Base-by-base conservation (phyloP, 2,113 vertebrate species). In the Ceratotherium simum region DNA sequence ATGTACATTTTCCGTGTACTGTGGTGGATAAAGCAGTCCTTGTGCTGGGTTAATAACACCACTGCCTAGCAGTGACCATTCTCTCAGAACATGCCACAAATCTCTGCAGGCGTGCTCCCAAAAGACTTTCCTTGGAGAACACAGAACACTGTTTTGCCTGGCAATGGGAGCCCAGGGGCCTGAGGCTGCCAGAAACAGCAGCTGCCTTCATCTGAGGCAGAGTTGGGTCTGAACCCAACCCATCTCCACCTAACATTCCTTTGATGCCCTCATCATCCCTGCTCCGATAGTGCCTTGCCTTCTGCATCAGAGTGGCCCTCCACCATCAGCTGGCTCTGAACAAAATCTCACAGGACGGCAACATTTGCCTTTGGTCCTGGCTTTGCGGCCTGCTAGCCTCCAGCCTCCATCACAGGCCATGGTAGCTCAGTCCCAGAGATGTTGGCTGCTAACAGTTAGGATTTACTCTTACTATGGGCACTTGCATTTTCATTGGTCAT, bases 61-160 rank as follows among this genome's bases (percentile, higher is more conserved):
- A 18, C 48, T 16, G 46, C 27, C 31, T 67, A 75, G 16, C 67
- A 88, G 29, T 33, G 20, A 76, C 39, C 25, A 56, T 82, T 89
- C 82, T 60, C 33, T 67, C n/a, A 33, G 75, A 95, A 88, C 75
- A 87, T 76, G 39, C 18, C 73, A 96, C 2, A 78, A 12, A 65
- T 80, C 54, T 92, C 33, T 39, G 70, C n/a, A 78, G 65, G 16
- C 17, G 0, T 83, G 23, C 33, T 78, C 62, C 17, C 46, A 58
- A 54, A 95, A 92, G 82, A 75, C 65, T 48, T 81, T 62, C n/a
- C 58, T 67, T 10, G 33, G 91, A 92, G 54, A 92, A 90, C 39
- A 73, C 14, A 69, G 27, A 42, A 10, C 23, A 62, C 4, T 64
- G 4, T 56, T 83, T 78, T 90, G 29, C 62, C 13, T 36, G 60